Percentiles rank a stretch among this genome's conserved stretches.
These are phyloP conservation scores for Tinea pellionella DNA, from an alignment of 2,888 invertebrate species.

Conservation along the genomic window DNA sequence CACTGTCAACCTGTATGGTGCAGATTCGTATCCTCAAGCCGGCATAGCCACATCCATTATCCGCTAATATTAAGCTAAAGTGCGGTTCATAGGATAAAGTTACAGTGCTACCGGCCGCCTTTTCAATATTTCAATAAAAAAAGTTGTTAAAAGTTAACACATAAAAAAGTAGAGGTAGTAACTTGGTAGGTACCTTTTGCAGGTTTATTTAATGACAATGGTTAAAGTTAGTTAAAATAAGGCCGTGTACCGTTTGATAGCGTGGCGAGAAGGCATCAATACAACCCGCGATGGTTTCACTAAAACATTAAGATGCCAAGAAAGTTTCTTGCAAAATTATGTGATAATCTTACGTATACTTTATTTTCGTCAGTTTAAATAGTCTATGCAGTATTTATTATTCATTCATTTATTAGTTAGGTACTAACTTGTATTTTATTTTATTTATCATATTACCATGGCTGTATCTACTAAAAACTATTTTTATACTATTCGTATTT, in stretches of 20 bases:
- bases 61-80: too few relatives aligned
- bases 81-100: too few relatives aligned
- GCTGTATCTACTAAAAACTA: too few relatives aligned
- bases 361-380: neutral
- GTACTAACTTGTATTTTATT: too few relatives aligned
- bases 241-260: conserved; percentile 3
- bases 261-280: conserved; percentile 6
- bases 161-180: neutral
- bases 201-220: neutral
- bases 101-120: too few relatives aligned
- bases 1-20: too few relatives aligned
- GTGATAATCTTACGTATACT: conserved; percentile 7
- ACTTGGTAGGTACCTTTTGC: neutral
- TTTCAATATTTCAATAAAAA: neutral
- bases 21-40: too few relatives aligned
- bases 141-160: neutral
- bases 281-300: neutral
- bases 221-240: conserved; percentile 1
- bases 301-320: conserved; percentile 1
- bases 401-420: too few relatives aligned
- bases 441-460: too few relatives aligned
- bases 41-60: too few relatives aligned
- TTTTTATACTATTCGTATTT: too few relatives aligned
- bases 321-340: conserved; percentile 1
- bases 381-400: neutral